Conservation (phyloP, 1,140 invertebrate genomes). For the Aphaenogaster floridana region DNA sequence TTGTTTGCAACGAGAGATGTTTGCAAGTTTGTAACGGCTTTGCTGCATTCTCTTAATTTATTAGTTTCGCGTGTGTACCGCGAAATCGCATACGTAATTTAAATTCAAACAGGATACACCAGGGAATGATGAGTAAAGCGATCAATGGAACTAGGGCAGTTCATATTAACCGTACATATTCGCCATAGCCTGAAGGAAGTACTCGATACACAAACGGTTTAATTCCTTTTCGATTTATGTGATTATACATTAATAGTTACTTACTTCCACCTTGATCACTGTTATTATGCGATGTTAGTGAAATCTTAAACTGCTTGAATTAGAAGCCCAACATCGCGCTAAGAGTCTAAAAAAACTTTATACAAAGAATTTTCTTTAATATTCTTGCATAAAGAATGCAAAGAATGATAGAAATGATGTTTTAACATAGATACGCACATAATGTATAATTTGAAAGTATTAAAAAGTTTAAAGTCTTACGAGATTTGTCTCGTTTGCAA, state of each 20-base stretch:
- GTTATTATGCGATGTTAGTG: neutral
- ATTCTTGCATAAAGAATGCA: neutral
- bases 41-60: conserved; percentile 23
- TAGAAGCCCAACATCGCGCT: neutral
- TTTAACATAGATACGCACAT: neutral
- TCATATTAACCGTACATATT: conserved; percentile 7
- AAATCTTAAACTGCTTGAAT: neutral
- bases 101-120: conserved; percentile 31
- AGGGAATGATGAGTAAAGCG: neutral
- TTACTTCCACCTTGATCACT: neutral
- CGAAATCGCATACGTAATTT: conserved; percentile 6
- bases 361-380: neutral
- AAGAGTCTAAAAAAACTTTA: neutral
- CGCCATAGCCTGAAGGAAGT: conserved; percentile 8
- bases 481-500: neutral
- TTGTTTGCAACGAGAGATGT: neutral
- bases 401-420: neutral
- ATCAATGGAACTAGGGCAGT: conserved; percentile 51
- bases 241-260: conserved; percentile 3
- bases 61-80: conserved; percentile 22
- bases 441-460: neutral
- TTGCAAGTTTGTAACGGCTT: neutral
- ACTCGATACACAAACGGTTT: conserved; percentile 1
- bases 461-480: neutral
- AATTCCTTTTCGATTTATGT: conserved; percentile 10